A percentile compares a stretch with the other conserved stretches of the same genome.
phyloP scores from a whole-genome alignment of 2,888 invertebrate genomes.

The Rotaria sp. region DNA sequence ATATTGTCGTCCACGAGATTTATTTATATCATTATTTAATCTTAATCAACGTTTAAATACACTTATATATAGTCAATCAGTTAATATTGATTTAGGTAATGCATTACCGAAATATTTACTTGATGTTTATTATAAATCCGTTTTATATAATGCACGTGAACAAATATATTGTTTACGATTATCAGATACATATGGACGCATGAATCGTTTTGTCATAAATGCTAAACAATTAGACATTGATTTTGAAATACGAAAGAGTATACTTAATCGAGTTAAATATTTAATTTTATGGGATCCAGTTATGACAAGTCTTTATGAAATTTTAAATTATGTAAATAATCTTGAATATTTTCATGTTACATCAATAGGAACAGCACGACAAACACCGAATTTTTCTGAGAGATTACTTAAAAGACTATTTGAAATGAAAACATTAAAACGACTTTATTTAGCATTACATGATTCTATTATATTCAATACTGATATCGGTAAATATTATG shows the following conservation, averaged over 20 bases:
- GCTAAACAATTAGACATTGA: not conserved
- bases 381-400: not conserved
- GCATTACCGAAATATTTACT: conserved; percentile 13
- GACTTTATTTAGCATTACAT: conserved; percentile 1
- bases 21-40: conserved; percentile 1
- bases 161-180: not conserved
- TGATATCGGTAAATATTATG: not conserved
- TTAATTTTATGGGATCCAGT: conserved; percentile 20
- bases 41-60: not conserved
- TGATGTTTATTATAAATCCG: not conserved
- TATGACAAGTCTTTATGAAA: not conserved
- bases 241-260: not conserved
- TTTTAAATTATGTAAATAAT: not conserved
- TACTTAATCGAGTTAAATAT: not conserved
- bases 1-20: conserved; percentile 6
- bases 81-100: conserved; percentile 7
- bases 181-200: conserved; percentile 3
- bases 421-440: not conserved
- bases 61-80: not conserved
- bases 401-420: not conserved
- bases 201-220: not conserved
- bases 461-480: not conserved
- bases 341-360: not conserved
- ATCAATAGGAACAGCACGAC: not conserved
- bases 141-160: not conserved